These are phyloP conservation scores for Anthoscopus minutus DNA, from an alignment of 2,113 vertebrate genomes.

Conservation along the genomic window DNA sequence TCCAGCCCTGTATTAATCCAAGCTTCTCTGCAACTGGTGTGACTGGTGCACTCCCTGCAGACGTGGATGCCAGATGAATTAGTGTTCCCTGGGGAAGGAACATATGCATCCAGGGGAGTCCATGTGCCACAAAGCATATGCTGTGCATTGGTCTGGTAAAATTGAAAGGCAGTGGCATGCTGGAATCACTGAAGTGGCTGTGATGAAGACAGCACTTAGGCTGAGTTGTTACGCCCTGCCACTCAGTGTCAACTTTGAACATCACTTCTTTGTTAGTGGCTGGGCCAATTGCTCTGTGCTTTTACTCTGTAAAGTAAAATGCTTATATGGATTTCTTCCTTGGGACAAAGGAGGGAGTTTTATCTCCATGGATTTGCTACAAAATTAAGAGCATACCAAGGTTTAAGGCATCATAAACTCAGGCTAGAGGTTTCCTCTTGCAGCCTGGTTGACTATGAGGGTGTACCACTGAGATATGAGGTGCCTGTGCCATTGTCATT, in stretches of 20 bases:
- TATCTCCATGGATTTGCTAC: neutral
- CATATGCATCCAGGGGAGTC: neutral
- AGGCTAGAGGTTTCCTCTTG: neutral
- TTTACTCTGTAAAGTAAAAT: neutral
- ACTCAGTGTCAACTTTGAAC: neutral
- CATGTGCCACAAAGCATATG: neutral
- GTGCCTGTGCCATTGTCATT: neutral
- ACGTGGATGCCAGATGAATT: rapidly evolving
- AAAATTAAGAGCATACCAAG: neutral
- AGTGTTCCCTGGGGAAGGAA: neutral
- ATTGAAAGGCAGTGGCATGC: neutral
- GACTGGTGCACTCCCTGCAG: neutral
- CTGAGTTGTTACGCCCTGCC: neutral
- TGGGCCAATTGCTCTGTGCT: rapidly evolving
- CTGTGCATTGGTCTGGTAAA: neutral
- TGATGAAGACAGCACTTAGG: neutral
- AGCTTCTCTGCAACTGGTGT: rapidly evolving
- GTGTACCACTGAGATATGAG: neutral
- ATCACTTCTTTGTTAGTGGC: neutral
- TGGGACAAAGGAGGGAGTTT: neutral
- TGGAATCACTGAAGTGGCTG: neutral
- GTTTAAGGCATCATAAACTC: neutral
- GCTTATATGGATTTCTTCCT: neutral
- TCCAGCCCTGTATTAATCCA: neutral
- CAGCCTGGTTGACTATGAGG: neutral